phyloP scores from a whole-genome alignment of 2,797 vertebrate genomes.

The Leptodactylus fallax region DNA sequence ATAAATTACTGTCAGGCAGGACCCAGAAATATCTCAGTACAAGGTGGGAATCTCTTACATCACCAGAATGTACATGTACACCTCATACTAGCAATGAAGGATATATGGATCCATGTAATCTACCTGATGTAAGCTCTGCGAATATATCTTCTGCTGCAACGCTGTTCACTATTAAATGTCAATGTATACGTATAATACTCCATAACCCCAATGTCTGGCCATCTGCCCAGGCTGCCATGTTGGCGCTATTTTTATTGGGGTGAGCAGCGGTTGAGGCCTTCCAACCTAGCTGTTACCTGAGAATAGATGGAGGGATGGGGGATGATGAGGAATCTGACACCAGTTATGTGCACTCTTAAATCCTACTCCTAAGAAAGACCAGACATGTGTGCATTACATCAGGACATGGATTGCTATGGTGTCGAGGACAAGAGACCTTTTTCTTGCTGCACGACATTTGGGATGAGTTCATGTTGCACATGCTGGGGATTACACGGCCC shows the following conservation, averaged over 20 bases:
- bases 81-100: not conserved
- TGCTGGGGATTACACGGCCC: not conserved
- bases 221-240: not conserved
- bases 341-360: slow-evolving; percentile 17
- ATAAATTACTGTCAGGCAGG: not conserved
- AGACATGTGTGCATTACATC: not conserved
- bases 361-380: not conserved
- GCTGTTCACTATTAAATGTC: not conserved
- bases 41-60: not conserved
- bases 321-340: slow-evolving; percentile 2
- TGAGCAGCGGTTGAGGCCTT: not conserved
- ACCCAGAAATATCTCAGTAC: not conserved
- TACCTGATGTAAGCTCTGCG: not conserved
- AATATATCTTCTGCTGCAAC: not conserved
- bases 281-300: not conserved
- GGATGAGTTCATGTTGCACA: slow-evolving; percentile 7
- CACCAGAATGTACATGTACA: not conserved
- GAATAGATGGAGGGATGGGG: not conserved
- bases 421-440: not conserved
- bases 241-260: not conserved
- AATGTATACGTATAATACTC: not conserved
- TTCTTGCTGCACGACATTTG: not conserved
- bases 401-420: not conserved
- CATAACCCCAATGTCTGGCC: not conserved
- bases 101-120: not conserved